Evolutionary conservation across 2,888 invertebrate species (phyloP), one percentile per base, ranked within the genome.

Genomic region (Clunio marinus): DNA sequence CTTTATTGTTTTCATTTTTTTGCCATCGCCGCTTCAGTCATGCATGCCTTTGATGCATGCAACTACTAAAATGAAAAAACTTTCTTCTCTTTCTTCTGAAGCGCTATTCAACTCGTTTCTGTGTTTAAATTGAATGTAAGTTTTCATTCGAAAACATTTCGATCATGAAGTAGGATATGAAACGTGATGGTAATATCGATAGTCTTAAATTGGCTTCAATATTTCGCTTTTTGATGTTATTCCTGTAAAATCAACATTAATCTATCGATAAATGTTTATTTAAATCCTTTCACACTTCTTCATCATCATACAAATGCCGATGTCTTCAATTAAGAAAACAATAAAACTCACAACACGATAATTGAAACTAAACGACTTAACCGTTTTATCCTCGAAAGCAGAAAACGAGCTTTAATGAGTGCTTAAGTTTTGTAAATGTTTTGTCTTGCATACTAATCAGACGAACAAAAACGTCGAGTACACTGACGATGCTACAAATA

Each of bases 281-380:
- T n/a, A n/a, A 41, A 32, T 32, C 7, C 32, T 8, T 8, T 8
- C 32, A 32, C 32, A 32, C 10, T 32, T 32, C 10, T 32, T 32
- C 32, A 32, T 32, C 57, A 57, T 7, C 5, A 4, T 10, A 7
- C 32, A 32, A 32, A 7, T 45, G 7, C 3, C n/a, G 45, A 10
- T n/a, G 4, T 3, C 3, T 5, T n/a, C n/a, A 10, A 45, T 45
- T 45, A 45, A 5, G 32, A n/a, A 59, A 32, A 51, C 45, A 66
- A 37, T 25, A 51, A 51, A 51, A 66, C 10, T 17, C 17, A 28
- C 17, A 55, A n/a, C 46, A 15, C 10, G 27, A 55, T 66, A 66
- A 66, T 66, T 66, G 66, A 66, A 66, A 66, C 15, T 24, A 55
- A 66, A 66, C 25, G 66, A 35, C 37, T 37, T 37, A 60, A 60